A percentile compares a stretch with the other conserved stretches of the same genome.
Evolutionary conservation across 2,113 vertebrate genomes (phyloP).

Genomic region (Amphiprion ocellaris): DNA sequence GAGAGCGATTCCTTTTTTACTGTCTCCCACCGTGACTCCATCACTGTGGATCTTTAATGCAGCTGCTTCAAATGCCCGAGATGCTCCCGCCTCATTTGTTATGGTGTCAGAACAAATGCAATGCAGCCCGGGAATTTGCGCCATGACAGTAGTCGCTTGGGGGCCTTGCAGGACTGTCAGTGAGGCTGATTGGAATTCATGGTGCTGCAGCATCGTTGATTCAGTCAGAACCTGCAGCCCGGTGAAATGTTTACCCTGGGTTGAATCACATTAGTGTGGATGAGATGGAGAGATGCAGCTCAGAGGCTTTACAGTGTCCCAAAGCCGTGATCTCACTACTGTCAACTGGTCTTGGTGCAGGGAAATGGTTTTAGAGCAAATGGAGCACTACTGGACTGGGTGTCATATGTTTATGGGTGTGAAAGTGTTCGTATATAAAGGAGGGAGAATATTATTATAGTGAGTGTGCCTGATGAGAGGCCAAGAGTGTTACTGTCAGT

Average conservation of each 20-base stretch:
- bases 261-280: constrained; percentile 28
- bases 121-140: constrained; percentile 24
- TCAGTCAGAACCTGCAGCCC: constrained; percentile 15
- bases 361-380: background rate
- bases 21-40: constrained; percentile 2
- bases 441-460: too few species aligned
- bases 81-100: constrained; percentile 24
- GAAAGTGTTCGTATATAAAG: too few species aligned
- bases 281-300: background rate
- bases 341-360: too few species aligned
- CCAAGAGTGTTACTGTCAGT: too few species aligned
- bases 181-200: constrained; percentile 35
- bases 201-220: constrained; percentile 28
- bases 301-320: too few species aligned
- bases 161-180: constrained; percentile 32
- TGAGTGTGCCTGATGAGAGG: too few species aligned
- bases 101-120: constrained; percentile 28
- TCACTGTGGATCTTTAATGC: constrained; percentile 6
- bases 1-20: constrained; percentile 8
- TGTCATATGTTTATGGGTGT: too few species aligned
- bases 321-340: too few species aligned
- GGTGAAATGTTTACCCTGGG: constrained; percentile 22
- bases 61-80: constrained; percentile 38
- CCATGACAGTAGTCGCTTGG: constrained; percentile 14
- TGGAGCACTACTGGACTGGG: too few species aligned